Percentiles rank a stretch among this genome's conserved stretches.
phyloP scores from a whole-genome alignment of 92 coral and sea anemone species.

The Porites lobata region DNA sequence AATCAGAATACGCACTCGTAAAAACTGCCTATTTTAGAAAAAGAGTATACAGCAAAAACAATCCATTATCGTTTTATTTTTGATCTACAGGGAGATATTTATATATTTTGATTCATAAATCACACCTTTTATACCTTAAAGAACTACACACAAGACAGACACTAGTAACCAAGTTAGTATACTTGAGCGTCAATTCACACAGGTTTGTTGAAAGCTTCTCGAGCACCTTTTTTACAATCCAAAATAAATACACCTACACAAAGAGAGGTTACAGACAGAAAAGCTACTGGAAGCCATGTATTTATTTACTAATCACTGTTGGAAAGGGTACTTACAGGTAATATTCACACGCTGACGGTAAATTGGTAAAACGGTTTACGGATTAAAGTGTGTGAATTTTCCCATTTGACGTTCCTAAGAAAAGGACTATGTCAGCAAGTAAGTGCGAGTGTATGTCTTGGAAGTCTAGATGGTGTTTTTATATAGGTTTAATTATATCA shows the following conservation, averaged over 20 bases:
- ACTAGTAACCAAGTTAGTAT: neutral
- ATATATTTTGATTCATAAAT: no score
- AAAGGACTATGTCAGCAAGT: neutral
- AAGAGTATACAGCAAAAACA: no score
- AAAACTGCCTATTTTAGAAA: neutral
- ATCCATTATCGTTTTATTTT: neutral
- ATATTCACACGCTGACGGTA: no score
- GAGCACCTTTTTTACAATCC: neutral
- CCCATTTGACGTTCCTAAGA: neutral
- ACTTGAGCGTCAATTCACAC: neutral
- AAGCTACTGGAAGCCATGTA: neutral
- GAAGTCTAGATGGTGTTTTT: neutral
- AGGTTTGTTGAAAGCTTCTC: neutral
- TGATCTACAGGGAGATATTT: neutral
- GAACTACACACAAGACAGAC: neutral
- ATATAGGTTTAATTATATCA: neutral
- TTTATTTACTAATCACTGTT: no score
- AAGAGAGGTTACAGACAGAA: neutral
- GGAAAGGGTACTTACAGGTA: neutral
- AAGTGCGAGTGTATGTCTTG: neutral
- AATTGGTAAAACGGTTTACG: neutral
- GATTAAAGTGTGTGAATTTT: neutral
- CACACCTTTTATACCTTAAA: neutral
- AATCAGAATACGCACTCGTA: no score
- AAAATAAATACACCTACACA: slow-evolving; percentile 13